phyloP scores from a whole-genome alignment of 2,888 invertebrate species.

The Drosophila maculinotata region DNA sequence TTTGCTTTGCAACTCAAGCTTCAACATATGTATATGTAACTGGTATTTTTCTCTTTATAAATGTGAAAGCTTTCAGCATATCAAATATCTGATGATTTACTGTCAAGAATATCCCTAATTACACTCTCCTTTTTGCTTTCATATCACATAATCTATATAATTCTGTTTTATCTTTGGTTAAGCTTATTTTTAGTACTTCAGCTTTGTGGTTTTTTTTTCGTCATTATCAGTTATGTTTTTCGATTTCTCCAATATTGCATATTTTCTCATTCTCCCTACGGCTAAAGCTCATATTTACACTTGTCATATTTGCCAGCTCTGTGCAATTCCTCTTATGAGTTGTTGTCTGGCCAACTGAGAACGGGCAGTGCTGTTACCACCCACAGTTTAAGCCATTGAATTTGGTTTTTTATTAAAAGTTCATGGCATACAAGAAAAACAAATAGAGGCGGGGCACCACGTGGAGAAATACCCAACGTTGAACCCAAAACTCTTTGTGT shows the following conservation, averaged over 20 bases:
- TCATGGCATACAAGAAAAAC: neutral
- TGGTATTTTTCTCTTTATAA: no score
- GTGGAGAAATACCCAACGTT: neutral
- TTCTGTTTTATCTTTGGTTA: neutral
- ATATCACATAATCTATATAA: neutral
- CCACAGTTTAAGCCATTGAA: constrained; percentile 35
- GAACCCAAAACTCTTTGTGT: neutral
- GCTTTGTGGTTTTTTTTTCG: neutral
- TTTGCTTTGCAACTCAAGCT: no score
- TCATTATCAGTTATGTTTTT: constrained; percentile 1
- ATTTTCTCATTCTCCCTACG: constrained; percentile 4
- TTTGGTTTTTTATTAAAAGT: constrained; percentile 37
- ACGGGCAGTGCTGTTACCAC: constrained; percentile 6
- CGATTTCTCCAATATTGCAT: neutral
- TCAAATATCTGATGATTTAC: no score
- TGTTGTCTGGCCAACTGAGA: neutral
- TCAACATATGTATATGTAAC: no score
- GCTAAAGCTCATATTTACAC: constrained; percentile 29
- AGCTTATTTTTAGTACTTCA: neutral
- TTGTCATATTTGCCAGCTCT: constrained; percentile 37
- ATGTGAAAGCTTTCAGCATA: no score
- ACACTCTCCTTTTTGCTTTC: constrained; percentile 1
- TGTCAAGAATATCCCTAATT: neutral
- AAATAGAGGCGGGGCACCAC: neutral
- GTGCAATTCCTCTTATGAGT: constrained; percentile 19